These are phyloP conservation scores for Dendroctonus ponderosae DNA, from an alignment of 1,140 invertebrate species.

Conservation along the genomic window DNA sequence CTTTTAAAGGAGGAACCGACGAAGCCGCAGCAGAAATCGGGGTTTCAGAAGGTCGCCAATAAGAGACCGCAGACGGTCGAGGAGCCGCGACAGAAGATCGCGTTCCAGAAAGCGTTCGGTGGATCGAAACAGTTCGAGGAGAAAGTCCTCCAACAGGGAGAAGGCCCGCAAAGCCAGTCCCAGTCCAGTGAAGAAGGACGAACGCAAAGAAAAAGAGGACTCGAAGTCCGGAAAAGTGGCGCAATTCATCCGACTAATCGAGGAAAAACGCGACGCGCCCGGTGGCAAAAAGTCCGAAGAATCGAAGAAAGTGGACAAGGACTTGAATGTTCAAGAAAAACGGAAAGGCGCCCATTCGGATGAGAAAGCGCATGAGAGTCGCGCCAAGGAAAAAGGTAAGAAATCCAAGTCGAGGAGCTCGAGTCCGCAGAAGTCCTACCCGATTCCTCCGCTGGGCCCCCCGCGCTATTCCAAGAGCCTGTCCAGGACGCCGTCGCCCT, in stretches of 20 bases:
- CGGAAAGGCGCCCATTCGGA: conserved; percentile 34
- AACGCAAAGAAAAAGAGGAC: conserved; percentile 32
- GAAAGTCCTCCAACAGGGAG: conserved; percentile 42
- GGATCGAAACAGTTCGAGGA: conserved; percentile 41
- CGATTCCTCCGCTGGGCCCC: conserved; percentile 46
- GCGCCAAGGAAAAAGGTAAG: conserved; percentile 37
- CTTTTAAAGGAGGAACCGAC: conserved; percentile 9
- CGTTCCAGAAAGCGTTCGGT: conserved; percentile 43
- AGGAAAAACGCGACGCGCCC: conserved; percentile 40
- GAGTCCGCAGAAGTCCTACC: conserved; percentile 43
- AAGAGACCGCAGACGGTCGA: conserved; percentile 37
- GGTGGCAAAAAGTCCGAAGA: conserved; percentile 44
- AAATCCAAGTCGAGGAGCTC: conserved; percentile 46
- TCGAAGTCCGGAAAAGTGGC: conserved; percentile 20
- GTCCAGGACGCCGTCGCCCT: conserved; percentile 76
- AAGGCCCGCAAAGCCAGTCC: conserved; percentile 39
- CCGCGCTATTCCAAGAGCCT: conserved; percentile 65
- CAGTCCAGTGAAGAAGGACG: conserved; percentile 39
- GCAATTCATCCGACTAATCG: conserved; percentile 14
- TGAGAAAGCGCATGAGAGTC: conserved; percentile 23
- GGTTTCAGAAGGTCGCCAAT: conserved; percentile 38
- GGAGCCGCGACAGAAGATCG: conserved; percentile 44
- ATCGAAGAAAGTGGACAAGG: conserved; percentile 41
- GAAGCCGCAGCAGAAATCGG: conserved; percentile 43
- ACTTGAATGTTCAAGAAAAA: conserved; percentile 35